Evolutionary conservation across 1,140 invertebrate genomes (phyloP), one percentile per base, ranked within the genome.

Genomic region (Drosophila punjabiensis): DNA sequence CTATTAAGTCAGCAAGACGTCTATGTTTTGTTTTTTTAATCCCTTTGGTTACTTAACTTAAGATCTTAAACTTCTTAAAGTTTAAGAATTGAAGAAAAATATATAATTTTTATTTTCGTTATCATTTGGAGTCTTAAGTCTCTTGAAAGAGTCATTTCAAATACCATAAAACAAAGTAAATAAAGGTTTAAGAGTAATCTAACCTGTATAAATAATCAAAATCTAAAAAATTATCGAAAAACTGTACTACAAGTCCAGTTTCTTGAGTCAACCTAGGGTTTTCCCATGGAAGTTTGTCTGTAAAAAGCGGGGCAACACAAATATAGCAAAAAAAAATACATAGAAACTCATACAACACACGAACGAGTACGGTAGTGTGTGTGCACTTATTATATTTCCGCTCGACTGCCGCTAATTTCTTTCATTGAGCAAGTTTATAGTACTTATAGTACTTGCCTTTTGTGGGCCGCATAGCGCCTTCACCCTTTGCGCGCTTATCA

Each of bases 371-470:
- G 11, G 6, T 16, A 11, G 58, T 63, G 30, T 70, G 62, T 33
- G 64, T 71, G 76, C 71, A 89, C 75, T 67, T 88, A 89, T 74
- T 89, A 90, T 82, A 89, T 89, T 89, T 89, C 85, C 85, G 85
- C 79, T 89, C 64, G 74, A 85, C 63, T 78, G 82, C 53, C 62
- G 65, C 74, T 79, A 76, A 73, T 76, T 67, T 67, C 61, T 73
- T 82, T 75, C 81, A 87, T 88, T 83, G 84, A 87, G 77, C 71
- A 75, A 68, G 59, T 71, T 76, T 74, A 75, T 73, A 64, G 60
- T 76, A 45, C 76, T 76, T 69, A 65, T 73, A 64, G 60, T 76
- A 33, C 76, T 70, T 61, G 62, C 55, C 53, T 67, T 56, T 56
- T 59, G 60, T 48, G 30, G 35, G 33, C 41, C 37, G 43, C 70